These are phyloP conservation scores for Sitophilus oryzae DNA, from an alignment of 1,140 invertebrate genomes.

Conservation along the genomic window DNA sequence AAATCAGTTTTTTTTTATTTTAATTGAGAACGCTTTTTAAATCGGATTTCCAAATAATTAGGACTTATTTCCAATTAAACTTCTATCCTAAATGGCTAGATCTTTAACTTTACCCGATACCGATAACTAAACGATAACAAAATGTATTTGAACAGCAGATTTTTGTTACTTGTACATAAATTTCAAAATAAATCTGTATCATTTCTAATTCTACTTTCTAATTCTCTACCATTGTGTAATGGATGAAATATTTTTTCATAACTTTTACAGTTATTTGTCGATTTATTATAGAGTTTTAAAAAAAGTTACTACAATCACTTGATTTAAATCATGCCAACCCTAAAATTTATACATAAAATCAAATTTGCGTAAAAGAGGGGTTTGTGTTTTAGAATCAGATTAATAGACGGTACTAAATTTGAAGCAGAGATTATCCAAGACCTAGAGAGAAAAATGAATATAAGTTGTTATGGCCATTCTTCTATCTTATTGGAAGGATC, in stretches of 20 bases:
- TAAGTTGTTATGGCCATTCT: conserved; percentile 16
- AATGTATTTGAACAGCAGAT: background rate
- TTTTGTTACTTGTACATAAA: background rate
- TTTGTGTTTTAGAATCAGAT: conserved; percentile 1
- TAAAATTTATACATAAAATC: background rate
- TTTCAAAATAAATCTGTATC: background rate
- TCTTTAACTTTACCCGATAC: background rate
- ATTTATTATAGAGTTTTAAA: too few species aligned
- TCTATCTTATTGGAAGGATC: conserved; percentile 9
- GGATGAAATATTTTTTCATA: too few species aligned
- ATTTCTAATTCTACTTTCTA: too few species aligned
- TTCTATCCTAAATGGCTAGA: too few species aligned
- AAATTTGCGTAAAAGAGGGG: background rate
- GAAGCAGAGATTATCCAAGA: conserved; percentile 10
- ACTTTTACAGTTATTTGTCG: too few species aligned
- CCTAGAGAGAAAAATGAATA: conserved; percentile 10
- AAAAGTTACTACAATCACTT: too few species aligned
- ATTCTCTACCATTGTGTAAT: too few species aligned
- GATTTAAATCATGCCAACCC: too few species aligned
- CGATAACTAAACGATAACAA: background rate
- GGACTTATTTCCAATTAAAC: too few species aligned
- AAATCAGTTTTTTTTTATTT: too few species aligned
- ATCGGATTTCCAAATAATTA: too few species aligned
- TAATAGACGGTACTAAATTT: background rate
- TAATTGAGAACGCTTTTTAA: too few species aligned